A percentile compares a stretch with the other conserved stretches of the same genome.
phyloP scores from a whole-genome alignment of 2,113 vertebrate species.

The Calonectris borealis region DNA sequence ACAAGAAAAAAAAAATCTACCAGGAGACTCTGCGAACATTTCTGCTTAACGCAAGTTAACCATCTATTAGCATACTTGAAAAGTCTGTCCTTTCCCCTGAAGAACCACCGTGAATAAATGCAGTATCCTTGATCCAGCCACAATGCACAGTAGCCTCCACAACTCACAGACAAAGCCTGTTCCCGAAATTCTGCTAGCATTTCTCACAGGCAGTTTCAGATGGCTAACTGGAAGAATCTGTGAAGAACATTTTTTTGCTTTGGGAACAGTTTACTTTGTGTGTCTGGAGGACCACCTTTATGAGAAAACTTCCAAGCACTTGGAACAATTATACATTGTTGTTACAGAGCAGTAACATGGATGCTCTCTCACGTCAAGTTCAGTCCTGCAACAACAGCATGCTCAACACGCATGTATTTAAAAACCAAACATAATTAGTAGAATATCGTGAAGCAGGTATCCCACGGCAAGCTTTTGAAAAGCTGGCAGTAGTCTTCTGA shows the following conservation, averaged over 20 bases:
- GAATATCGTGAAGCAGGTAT: neutral
- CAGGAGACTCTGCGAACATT: neutral
- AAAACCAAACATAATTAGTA: neutral
- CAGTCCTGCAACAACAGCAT: neutral
- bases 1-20: neutral
- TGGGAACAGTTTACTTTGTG: neutral
- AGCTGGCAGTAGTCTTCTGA: neutral
- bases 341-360: neutral
- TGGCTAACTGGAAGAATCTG: neutral
- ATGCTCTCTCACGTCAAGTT: neutral
- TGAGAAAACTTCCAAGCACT: neutral
- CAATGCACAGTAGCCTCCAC: rapidly evolving
- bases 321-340: neutral
- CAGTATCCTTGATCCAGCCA: neutral
- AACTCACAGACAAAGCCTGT: neutral
- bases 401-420: neutral
- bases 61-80: neutral
- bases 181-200: neutral
- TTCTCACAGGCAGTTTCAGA: neutral
- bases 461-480: neutral
- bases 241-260: neutral
- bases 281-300: neutral
- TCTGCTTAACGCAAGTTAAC: neutral
- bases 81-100: neutral
- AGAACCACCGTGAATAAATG: neutral